Evolutionary conservation across 2,797 vertebrate species (phyloP), one percentile per base, ranked within the genome.

Genomic region (Diceros bicornis): DNA sequence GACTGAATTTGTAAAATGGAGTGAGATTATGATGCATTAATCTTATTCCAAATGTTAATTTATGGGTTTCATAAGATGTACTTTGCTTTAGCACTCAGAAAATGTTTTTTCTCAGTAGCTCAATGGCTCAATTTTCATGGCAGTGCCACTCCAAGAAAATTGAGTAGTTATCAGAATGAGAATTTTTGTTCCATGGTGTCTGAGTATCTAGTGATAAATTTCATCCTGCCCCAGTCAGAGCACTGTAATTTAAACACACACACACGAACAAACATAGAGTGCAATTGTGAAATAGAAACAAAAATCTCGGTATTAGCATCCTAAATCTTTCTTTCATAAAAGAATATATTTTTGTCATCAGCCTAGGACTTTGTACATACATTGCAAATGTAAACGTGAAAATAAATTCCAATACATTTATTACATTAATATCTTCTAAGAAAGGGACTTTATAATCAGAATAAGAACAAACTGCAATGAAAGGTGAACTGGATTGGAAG

Each of bases 61-160:
- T 84, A 94, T 97, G 50, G 71, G 83, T 97, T 90, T 97, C 87
- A 94, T 96, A 96, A 98, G 96, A 92, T 96, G 89, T 85, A n/a
- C 50, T 21, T 34, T 88, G 18, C 86, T 96, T 97, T 75, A 61
- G 86, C 86, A n/a, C 96, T 62, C 66, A 84, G 74, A 85, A 50
- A 84, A 72, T 79, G 18, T 74, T 93, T 94, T 98, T 97, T 95
- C 86, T 96, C 23, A 2, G 89, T 98, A 98, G 88, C 97, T 98
- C 97, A 96, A 82, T 94, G 94, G 68, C 75, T 97, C 89, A 97
- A 97, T 98, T 98, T 98, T 96, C 68, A 25, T 96, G 95, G 97
- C 91, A 97, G 89, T 94, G 97, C 92, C 94, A 98, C 98, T 96
- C 94, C 92, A 98, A 96, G 97, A 71, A 98, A 98, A 98, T 89